Conservation (phyloP, 2,888 invertebrate species). For the Tenthredo amoena region DNA sequence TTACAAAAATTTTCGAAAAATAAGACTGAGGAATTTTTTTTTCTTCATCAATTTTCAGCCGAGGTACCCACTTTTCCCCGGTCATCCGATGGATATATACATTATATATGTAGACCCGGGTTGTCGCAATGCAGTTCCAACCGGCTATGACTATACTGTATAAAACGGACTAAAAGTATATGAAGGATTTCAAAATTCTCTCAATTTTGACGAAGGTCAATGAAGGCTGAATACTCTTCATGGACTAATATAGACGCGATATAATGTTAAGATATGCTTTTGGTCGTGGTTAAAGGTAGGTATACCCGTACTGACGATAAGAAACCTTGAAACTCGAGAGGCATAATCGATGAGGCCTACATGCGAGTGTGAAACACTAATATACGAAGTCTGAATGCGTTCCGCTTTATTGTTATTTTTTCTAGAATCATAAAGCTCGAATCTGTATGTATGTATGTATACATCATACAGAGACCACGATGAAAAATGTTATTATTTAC, state of each 20-base stretch:
- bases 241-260: background rate
- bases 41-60: no score
- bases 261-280: background rate
- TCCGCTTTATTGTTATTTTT: background rate
- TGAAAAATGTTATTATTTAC: no score
- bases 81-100: background rate
- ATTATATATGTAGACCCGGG: background rate
- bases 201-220: background rate
- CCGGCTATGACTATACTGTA: background rate
- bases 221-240: background rate
- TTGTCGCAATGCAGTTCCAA: conserved; percentile 41
- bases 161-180: background rate
- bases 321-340: conserved; percentile 42
- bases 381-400: background rate
- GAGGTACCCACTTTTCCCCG: no score
- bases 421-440: background rate
- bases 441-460: no score
- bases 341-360: conserved; percentile 36
- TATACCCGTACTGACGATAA: background rate
- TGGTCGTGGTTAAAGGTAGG: background rate
- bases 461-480: no score
- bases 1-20: no score
- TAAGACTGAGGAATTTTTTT: no score
- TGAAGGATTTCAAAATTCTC: background rate
- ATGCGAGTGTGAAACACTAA: background rate